These are phyloP conservation scores for Chaetoderma sp. DNA, from an alignment of 2,888 invertebrate species.

Conservation along the genomic window DNA sequence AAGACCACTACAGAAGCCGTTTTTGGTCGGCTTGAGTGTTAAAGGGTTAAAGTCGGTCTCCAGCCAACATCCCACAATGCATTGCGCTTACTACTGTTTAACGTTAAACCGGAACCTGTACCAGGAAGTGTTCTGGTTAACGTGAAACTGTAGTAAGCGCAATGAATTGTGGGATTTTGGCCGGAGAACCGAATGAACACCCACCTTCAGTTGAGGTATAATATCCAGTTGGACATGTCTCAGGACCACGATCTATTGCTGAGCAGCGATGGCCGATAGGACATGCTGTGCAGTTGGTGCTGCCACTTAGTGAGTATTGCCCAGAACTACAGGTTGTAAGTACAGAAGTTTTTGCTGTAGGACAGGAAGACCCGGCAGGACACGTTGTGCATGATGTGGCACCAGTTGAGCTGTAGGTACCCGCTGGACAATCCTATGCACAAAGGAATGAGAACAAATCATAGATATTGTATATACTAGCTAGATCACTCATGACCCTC, in stretches of 20 bases:
- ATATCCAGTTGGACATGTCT: conserved; percentile 42
- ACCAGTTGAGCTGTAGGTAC: conserved; percentile 49
- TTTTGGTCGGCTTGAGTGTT: too few species aligned
- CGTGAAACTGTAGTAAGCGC: too few species aligned
- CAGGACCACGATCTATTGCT: conserved; percentile 28
- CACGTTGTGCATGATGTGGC: conserved; percentile 51
- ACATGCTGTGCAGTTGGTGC: conserved; percentile 49
- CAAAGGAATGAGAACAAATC: not conserved
- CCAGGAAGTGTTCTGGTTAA: too few species aligned
- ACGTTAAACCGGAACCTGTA: too few species aligned
- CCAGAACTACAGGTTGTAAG: conserved; percentile 53
- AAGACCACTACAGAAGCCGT: too few species aligned
- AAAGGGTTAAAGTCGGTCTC: too few species aligned
- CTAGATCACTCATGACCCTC: too few species aligned
- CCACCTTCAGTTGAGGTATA: conserved; percentile 49
- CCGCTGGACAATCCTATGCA: conserved; percentile 45
- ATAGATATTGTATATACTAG: too few species aligned
- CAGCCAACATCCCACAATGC: too few species aligned
- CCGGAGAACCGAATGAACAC: too few species aligned
- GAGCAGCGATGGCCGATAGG: conserved; percentile 53
- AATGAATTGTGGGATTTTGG: too few species aligned
- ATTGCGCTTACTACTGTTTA: too few species aligned
- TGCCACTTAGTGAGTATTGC: conserved; percentile 47
- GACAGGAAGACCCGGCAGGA: conserved; percentile 56
- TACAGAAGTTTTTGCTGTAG: conserved; percentile 42